Evolutionary conservation across 2,113 vertebrate species (phyloP).

Genomic region (Xyliphius kryptos): DNA sequence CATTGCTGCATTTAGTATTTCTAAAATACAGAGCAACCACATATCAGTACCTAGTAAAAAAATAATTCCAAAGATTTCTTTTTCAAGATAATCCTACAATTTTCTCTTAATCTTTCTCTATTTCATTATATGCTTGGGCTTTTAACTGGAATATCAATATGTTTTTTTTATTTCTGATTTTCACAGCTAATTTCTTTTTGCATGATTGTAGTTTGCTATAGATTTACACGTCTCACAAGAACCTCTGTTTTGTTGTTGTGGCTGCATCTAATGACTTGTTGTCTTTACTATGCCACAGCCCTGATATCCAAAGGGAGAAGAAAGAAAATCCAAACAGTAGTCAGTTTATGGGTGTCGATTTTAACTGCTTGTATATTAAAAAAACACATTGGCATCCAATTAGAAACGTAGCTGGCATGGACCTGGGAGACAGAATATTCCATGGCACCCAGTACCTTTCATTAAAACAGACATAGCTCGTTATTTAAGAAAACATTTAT

Average conservation of each 20-base stretch:
- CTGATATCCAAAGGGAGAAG: conserved; percentile 60
- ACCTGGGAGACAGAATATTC: conserved; percentile 71
- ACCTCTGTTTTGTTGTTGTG: conserved; percentile 38
- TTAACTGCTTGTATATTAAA: not conserved
- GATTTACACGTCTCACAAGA: too few species aligned
- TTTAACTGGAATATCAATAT: too few species aligned
- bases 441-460: conserved; percentile 78
- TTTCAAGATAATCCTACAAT: too few species aligned
- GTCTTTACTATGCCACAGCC: conserved; percentile 47
- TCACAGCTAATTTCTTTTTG: too few species aligned
- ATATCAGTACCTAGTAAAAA: too few species aligned
- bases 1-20: too few species aligned
- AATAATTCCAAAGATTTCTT: too few species aligned
- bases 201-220: too few species aligned
- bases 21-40: too few species aligned
- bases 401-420: conserved; percentile 75
- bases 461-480: conserved; percentile 90
- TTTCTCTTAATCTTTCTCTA: too few species aligned
- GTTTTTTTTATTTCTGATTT: too few species aligned
- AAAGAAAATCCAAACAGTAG: conserved; percentile 52
- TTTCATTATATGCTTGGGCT: too few species aligned
- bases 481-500: conserved; percentile 76
- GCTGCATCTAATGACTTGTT: conserved; percentile 55
- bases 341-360: conserved; percentile 10
- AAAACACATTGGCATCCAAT: conserved; percentile 76